phyloP scores from a whole-genome alignment of 2,113 vertebrate genomes.

The Corynorhinus townsendii region DNA sequence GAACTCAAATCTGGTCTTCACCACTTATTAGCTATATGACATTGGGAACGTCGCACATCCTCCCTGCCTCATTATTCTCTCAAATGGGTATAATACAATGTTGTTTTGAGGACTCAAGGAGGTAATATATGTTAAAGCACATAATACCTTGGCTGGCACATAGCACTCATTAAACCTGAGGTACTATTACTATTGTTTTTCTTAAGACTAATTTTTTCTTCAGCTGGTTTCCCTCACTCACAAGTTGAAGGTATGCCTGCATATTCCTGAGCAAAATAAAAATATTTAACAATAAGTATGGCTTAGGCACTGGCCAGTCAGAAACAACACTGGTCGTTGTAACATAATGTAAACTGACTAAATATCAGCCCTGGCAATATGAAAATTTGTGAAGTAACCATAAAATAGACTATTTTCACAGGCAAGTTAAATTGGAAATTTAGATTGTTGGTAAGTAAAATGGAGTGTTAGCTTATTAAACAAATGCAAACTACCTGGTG shows the following conservation, averaged over 20 bases:
- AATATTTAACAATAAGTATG: neutral
- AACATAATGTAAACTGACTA: neutral
- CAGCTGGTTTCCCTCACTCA: neutral
- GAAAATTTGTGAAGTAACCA: neutral
- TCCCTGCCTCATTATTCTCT: neutral
- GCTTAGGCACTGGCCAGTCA: neutral
- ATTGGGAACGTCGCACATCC: neutral
- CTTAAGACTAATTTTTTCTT: neutral
- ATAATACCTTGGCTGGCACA: neutral
- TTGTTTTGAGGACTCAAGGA: neutral
- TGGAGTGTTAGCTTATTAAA: neutral
- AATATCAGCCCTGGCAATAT: neutral
- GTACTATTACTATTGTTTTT: neutral
- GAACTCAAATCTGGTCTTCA: neutral
- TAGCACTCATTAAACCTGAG: neutral
- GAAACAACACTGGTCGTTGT: neutral
- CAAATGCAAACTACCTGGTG: neutral
- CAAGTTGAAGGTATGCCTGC: neutral
- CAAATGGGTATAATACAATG: neutral
- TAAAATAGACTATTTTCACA: neutral
- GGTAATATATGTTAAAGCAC: neutral
- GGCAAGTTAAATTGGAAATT: neutral
- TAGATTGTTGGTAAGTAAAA: neutral
- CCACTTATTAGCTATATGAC: neutral
- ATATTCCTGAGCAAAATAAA: neutral